Conservation (phyloP, 2,797 vertebrate species). For the Semotilus atromaculatus region DNA sequence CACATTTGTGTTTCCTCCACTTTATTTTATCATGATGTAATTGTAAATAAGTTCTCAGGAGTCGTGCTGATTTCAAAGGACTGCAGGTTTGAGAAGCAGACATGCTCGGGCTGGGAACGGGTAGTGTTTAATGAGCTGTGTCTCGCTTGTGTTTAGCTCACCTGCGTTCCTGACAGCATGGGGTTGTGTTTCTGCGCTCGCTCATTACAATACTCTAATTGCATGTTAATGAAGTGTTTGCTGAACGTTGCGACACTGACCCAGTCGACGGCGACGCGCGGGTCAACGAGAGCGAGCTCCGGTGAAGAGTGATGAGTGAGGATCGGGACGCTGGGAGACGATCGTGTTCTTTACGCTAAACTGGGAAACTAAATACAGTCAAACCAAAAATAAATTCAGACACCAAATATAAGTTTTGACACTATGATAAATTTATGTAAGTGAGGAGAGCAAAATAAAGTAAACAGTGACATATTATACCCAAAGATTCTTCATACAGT, state of each 20-base stretch:
- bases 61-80: constrained; percentile 52
- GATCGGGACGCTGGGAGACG: not conserved
- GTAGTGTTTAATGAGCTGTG: constrained; percentile 67
- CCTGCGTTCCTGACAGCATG: constrained; percentile 67
- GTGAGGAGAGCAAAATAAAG: too few species aligned
- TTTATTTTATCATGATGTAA: constrained; percentile 34
- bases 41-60: constrained; percentile 49
- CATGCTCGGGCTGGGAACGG: constrained; percentile 25
- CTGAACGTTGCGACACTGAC: constrained; percentile 64
- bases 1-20: constrained; percentile 42
- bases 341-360: not conserved
- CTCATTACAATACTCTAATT: constrained; percentile 71
- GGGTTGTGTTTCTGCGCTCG: constrained; percentile 57
- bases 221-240: constrained; percentile 74
- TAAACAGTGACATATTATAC: too few species aligned
- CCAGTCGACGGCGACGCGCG: constrained; percentile 62
- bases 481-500: too few species aligned
- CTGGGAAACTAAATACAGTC: not conserved
- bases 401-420: too few species aligned
- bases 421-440: too few species aligned
- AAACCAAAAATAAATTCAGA: too few species aligned
- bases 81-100: constrained; percentile 25
- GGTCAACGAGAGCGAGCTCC: constrained; percentile 32
- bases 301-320: not conserved
- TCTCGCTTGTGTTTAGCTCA: constrained; percentile 58